Conservation (phyloP, 2,888 invertebrate species). For the Sphecodes monilicornis region DNA sequence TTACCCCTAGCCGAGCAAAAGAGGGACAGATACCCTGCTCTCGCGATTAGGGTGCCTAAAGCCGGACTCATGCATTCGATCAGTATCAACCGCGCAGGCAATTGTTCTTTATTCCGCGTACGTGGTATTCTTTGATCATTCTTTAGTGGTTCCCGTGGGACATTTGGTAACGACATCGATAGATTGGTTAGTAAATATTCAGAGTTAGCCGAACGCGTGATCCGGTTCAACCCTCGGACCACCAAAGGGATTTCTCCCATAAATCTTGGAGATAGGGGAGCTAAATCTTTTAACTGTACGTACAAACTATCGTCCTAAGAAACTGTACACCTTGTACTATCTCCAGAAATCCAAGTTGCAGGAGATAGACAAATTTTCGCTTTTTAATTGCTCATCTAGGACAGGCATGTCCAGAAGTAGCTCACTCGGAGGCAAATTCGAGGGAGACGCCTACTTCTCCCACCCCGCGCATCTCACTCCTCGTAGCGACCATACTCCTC, state of each 20-base stretch:
- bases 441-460: too few species aligned
- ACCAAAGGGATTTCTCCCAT: neutral
- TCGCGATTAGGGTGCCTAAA: neutral
- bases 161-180: neutral
- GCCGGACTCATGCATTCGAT: neutral
- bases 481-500: too few species aligned
- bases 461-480: too few species aligned
- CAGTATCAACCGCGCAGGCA: neutral
- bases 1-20: conserved; percentile 18
- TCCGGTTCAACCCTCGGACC: conserved; percentile 1
- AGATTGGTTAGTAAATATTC: neutral
- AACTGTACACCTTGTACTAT: neutral
- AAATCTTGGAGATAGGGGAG: neutral
- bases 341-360: neutral
- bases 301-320: neutral
- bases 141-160: neutral
- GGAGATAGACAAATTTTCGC: too few species aligned
- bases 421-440: too few species aligned
- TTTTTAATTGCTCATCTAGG: too few species aligned
- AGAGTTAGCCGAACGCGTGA: neutral
- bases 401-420: too few species aligned
- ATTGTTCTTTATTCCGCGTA: neutral
- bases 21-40: neutral
- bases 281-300: neutral
- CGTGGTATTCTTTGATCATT: neutral